Evolutionary conservation across 2,888 invertebrate species (phyloP), one percentile per base, ranked within the genome.

Genomic region (Torymus tubicola): DNA sequence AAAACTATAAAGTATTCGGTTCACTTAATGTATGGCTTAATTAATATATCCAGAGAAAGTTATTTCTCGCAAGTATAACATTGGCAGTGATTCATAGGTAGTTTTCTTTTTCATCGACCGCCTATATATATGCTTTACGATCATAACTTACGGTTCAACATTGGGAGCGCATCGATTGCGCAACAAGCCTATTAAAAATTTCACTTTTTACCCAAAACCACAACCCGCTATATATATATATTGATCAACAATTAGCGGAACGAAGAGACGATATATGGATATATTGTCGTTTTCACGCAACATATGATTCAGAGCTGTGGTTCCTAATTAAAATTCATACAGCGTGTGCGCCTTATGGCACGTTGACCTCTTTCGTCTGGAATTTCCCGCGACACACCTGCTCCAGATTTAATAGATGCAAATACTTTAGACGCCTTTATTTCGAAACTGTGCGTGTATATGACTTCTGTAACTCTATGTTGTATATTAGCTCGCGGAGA

Each of bases 311-410:
- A 57, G n/a, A 21, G 18, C n/a, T n/a, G 16, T 63, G 70, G 57
- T 68, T 73, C 60, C 61, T 50, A 18, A 58, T 79, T 74, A 24
- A 73, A 74, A 79, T 79, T 79, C 73, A 69, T 61, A n/a, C n/a
- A 57, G 63, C 52, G 58, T 18, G 58, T 18, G 77, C 65, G 52
- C 13, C 58, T 55, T 31, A 31, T 71, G 77, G 77, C 77, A 65
- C 70, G 64, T 73, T 79, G 73, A 74, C 73, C 69, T 79, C 71
- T 65, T 79, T 72, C 52, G 24, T 10, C 21, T 69, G 79, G 73
- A 79, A 73, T 74, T 78, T 73, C 71, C 63, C 63, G 50, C 63
- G 21, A 24, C 69, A 18, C 63, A 16, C 50, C 24, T 67, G 57
- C 68, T 79, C 79, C 58, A 73, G 67, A 73, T 78, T 69, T 55